These are phyloP conservation scores for Melieria crassipennis DNA, from an alignment of 2,888 invertebrate genomes.

Conservation along the genomic window DNA sequence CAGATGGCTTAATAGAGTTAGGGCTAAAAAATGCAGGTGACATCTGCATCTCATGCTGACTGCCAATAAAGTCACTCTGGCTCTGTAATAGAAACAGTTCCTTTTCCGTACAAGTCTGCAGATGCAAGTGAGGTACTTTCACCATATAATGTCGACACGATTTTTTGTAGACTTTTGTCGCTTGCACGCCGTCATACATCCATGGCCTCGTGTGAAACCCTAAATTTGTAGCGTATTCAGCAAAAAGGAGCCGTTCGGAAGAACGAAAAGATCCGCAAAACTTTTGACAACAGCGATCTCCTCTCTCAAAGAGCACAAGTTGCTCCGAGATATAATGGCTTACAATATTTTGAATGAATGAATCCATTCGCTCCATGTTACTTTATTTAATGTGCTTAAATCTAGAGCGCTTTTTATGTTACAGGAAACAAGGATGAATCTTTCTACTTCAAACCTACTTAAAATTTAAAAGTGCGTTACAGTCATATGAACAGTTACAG, in stretches of 20 bases:
- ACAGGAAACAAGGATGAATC: too few relatives aligned
- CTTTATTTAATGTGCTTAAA: too few relatives aligned
- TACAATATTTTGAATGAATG: constrained; percentile 31
- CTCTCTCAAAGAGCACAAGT: constrained; percentile 38
- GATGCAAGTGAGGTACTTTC: constrained; percentile 26
- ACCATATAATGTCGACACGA: constrained; percentile 41
- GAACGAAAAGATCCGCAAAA: constrained; percentile 41
- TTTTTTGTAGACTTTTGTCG: constrained; percentile 42
- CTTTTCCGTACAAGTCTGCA: constrained; percentile 37
- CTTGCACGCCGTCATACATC: constrained; percentile 40
- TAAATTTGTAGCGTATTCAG: constrained; percentile 35
- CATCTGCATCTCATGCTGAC: constrained; percentile 36
- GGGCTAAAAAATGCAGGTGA: constrained; percentile 31
- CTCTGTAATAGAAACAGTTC: constrained; percentile 41
- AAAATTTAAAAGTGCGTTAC: too few relatives aligned
- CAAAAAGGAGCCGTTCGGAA: constrained; percentile 37
- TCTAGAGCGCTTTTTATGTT: too few relatives aligned
- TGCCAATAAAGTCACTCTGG: constrained; percentile 33
- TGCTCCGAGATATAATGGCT: constrained; percentile 43
- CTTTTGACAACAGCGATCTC: constrained; percentile 43
- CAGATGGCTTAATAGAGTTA: constrained; percentile 34
- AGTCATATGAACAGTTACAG: too few relatives aligned
- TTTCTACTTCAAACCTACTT: too few relatives aligned
- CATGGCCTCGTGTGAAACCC: constrained; percentile 34
- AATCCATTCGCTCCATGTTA: too few relatives aligned